A percentile compares a stretch with the other conserved stretches of the same genome.
These are phyloP conservation scores for Molothrus aeneus DNA, from an alignment of 2,797 vertebrate species.

Conservation along the genomic window DNA sequence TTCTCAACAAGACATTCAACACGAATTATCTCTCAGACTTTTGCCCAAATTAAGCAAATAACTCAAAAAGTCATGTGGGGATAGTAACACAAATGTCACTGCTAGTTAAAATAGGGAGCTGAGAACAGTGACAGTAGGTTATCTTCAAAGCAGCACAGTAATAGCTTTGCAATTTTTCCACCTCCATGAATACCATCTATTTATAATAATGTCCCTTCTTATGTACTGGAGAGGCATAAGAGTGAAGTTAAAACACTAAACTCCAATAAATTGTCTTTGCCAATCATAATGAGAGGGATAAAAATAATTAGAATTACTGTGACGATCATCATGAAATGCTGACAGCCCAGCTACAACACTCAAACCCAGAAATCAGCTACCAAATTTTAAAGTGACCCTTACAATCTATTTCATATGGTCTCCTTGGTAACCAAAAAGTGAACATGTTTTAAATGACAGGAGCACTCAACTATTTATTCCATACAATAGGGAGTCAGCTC, in stretches of 20 bases:
- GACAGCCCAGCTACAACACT: neutral
- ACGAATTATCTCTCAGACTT: neutral
- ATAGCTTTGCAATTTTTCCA: slow-evolving; percentile 24
- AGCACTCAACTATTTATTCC: neutral
- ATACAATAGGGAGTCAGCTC: neutral
- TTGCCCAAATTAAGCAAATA: slow-evolving; percentile 13
- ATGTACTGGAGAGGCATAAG: neutral
- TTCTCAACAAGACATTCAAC: neutral
- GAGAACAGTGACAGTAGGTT: slow-evolving; percentile 1
- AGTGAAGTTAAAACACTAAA: neutral
- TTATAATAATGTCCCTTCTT: slow-evolving; percentile 9
- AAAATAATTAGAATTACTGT: neutral
- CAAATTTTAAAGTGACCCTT: neutral
- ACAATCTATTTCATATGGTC: neutral
- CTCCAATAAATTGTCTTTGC: neutral
- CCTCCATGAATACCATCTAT: neutral
- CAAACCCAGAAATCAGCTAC: neutral
- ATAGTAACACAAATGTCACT: neutral
- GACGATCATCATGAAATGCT: neutral
- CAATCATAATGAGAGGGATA: neutral
- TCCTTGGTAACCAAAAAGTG: neutral
- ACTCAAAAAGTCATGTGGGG: neutral
- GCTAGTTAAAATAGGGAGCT: slow-evolving; percentile 7
- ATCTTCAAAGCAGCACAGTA: neutral
- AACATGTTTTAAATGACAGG: neutral